Conservation (phyloP, 1,140 invertebrate genomes). For the Pseudomyrmex dendroicus region DNA sequence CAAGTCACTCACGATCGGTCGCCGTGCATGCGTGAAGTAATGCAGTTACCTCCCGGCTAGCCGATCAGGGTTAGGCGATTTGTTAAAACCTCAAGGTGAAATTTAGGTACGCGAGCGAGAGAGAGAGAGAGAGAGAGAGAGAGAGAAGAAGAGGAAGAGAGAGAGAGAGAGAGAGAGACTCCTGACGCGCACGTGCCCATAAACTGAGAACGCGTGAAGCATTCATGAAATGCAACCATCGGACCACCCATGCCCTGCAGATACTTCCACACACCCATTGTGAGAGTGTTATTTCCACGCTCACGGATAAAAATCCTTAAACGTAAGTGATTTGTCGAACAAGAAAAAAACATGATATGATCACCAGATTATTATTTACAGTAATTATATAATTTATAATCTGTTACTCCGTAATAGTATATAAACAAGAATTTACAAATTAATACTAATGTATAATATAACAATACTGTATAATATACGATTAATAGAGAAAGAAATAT, state of each 20-base stretch:
- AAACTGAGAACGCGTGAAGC: conserved; percentile 79
- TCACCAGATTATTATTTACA: too few species aligned
- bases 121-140: too few species aligned
- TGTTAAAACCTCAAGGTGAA: conserved; percentile 74
- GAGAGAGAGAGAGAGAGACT: conserved; percentile 38
- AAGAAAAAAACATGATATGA: neutral
- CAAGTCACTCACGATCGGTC: conserved; percentile 70
- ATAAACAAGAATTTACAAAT: too few species aligned
- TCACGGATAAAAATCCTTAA: conserved; percentile 59
- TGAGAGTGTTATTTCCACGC: conserved; percentile 14
- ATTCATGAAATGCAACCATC: conserved; percentile 75
- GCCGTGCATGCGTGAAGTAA: conserved; percentile 64
- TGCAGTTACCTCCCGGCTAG: conserved; percentile 51
- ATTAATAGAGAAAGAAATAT: too few species aligned
- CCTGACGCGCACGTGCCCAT: conserved; percentile 77
- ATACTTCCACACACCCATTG: conserved; percentile 7
- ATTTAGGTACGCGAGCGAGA: conserved; percentile 71
- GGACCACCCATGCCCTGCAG: conserved; percentile 74
- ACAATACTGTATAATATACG: too few species aligned
- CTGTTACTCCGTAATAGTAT: too few species aligned
- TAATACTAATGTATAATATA: too few species aligned
- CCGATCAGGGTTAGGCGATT: conserved; percentile 39
- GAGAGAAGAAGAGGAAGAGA: too few species aligned
- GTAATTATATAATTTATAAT: neutral
- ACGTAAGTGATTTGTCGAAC: neutral